Evolutionary conservation across 2,113 vertebrate species (phyloP).

Genomic region (Brachypteracias leptosomus): DNA sequence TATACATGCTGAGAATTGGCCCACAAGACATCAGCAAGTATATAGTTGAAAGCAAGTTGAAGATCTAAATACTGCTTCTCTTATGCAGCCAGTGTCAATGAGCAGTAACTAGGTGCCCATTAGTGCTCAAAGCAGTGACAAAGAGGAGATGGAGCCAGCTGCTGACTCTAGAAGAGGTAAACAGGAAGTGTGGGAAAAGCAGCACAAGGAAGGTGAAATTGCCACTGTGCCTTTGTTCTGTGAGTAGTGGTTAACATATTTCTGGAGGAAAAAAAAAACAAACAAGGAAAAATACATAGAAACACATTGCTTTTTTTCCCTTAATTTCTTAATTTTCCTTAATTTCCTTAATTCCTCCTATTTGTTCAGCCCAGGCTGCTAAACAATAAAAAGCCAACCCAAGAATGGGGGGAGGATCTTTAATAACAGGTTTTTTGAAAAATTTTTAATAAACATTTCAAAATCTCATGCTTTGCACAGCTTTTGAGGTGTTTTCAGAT

Average conservation of each 20-base stretch:
- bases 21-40: not conserved
- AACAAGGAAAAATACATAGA: not conserved
- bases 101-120: rapidly evolving
- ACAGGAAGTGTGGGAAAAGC: not conserved
- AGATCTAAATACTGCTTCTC: not conserved
- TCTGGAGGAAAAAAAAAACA: not conserved
- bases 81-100: not conserved
- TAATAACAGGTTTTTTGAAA: not conserved
- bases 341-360: too few species aligned
- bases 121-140: not conserved
- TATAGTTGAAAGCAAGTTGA: not conserved
- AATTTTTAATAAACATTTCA: not conserved
- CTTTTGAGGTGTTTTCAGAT: not conserved
- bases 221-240: not conserved
- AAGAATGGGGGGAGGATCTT: not conserved
- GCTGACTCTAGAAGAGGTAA: not conserved
- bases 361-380: not conserved
- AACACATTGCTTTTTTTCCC: rapidly evolving
- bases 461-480: not conserved
- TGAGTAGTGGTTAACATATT: rapidly evolving
- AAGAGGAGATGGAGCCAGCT: not conserved
- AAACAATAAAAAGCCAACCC: not conserved
- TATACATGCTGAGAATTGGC: not conserved
- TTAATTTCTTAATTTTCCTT: too few species aligned
- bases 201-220: not conserved